Percentiles rank a stretch among this genome's conserved stretches.
Conservation (phyloP, 1,140 invertebrate species). For the Druon quercuslanigerum region DNA sequence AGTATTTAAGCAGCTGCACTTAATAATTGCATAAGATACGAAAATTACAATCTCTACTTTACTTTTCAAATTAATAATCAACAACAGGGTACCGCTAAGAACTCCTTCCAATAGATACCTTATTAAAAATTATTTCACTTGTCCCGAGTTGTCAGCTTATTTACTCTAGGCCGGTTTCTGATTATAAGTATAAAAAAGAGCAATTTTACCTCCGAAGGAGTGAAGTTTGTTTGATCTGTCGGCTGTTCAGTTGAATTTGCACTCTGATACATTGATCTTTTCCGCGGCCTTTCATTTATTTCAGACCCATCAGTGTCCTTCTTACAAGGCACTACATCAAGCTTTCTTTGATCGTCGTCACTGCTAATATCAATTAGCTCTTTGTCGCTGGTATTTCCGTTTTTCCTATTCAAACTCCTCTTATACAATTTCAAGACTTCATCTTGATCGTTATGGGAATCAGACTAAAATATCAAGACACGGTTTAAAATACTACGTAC, state of each 20-base stretch:
- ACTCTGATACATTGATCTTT: slow-evolving; percentile 36
- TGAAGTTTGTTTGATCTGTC: slow-evolving; percentile 6
- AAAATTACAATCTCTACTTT: too few species aligned
- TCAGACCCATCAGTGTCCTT: slow-evolving; percentile 33
- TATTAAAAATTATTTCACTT: background rate
- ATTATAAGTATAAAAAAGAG: background rate
- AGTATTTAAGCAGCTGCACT: too few species aligned
- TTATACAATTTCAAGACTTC: slow-evolving; percentile 65
- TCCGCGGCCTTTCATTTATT: slow-evolving; percentile 44
- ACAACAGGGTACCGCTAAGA: background rate
- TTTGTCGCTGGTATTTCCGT: slow-evolving; percentile 73
- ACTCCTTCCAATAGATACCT: background rate
- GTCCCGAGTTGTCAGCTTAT: background rate
- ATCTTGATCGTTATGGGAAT: slow-evolving; percentile 59
- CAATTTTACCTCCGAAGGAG: slow-evolving; percentile 18
- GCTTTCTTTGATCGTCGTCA: slow-evolving; percentile 69
- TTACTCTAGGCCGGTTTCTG: slow-evolving; percentile 17
- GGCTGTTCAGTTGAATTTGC: slow-evolving; percentile 23
- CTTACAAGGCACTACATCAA: slow-evolving; percentile 49
- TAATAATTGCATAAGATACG: too few species aligned
- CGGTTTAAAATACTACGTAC: slow-evolving; percentile 23
- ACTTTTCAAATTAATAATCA: too few species aligned
- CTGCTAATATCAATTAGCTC: slow-evolving; percentile 76
- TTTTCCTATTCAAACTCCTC: slow-evolving; percentile 59
- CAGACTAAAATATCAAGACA: slow-evolving; percentile 56